phyloP scores from a whole-genome alignment of 2,113 vertebrate species.

The Pterophyllum scalare region DNA sequence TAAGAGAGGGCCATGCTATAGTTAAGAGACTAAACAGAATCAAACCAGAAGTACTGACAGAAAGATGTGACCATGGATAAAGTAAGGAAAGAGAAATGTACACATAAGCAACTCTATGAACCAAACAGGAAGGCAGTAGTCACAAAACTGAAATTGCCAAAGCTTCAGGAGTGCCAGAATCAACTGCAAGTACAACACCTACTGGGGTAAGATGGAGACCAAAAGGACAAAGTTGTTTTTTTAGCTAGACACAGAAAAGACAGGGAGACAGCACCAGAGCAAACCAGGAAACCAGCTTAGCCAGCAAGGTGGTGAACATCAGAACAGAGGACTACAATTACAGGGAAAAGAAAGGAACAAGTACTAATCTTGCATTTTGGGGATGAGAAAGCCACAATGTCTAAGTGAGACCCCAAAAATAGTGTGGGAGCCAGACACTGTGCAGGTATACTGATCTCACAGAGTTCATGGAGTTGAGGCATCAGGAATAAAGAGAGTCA shows the following conservation, averaged over 20 bases:
- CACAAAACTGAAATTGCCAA: not conserved
- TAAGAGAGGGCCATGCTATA: not conserved
- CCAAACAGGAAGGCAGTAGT: not conserved
- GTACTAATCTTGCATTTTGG: constrained; percentile 23
- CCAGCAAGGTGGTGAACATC: constrained; percentile 25
- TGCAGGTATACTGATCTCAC: constrained; percentile 59
- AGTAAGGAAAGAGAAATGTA: not conserved
- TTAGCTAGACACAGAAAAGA: not conserved
- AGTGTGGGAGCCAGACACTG: constrained; percentile 28
- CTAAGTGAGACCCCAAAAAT: constrained; percentile 39
- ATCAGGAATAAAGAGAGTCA: constrained; percentile 25
- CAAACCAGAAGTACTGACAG: not conserved
- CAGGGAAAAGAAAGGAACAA: constrained; percentile 26
- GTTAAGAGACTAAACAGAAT: not conserved
- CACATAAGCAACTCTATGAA: not conserved
- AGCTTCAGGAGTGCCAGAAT: not conserved
- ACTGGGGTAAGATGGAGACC: constrained; percentile 20
- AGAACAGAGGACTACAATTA: not conserved
- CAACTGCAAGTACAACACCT: not conserved
- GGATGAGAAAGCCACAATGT: constrained; percentile 28
- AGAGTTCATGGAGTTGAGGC: constrained; percentile 27
- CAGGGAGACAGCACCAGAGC: constrained; percentile 1
- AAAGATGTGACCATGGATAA: not conserved
- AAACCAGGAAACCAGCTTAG: constrained; percentile 19
- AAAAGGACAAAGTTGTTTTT: constrained; percentile 25